Base-by-base conservation (phyloP, 2,888 invertebrate species). In the Lagria hirta region DNA sequence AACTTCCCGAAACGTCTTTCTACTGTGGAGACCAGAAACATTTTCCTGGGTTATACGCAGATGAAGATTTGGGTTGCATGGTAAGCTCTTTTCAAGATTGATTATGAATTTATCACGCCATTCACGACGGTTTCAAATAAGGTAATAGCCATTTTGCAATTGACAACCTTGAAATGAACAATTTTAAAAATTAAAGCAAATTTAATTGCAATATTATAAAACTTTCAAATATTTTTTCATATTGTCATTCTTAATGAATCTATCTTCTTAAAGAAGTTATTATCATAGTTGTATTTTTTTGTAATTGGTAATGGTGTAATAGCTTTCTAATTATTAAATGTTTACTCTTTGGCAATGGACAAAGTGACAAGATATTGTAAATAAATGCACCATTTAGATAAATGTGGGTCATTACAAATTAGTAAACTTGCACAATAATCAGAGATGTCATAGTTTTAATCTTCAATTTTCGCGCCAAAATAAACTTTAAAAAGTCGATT, bases 51-150 rank as follows among this genome's bases (percentile, higher is more conserved):
- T 73, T 92, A 6, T 92, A 92, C 56, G 91, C 88, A 0, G 92
- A 92, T 59, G 88, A 89, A 61, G 86, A 86, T 71, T 76, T 92
- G 20, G 91, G 90, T 11, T 92, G 92, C 71, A 91, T 92, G 91
- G 92, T 91, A 66, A 79, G 78, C n/a, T n/a, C n/a, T n/a, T n/a
- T n/a, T n/a, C n/a, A n/a, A n/a, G n/a, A n/a, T n/a, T 21, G 7
- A 24, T 26, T 43, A 43, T 29, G 38, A 43, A n/a, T n/a, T 11
- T 35, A 35, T 27, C 23, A 37, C 23, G 29, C 20, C 40, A 18
- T 45, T 46, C 46, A 41, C 41, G 30, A 30, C 26, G 28, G 26
- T 28, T 37, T 38, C 38, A 21, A 41, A 41, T 41, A 32, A 38
- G 23, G 36, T 37, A 43, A 43, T 37, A 29, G 36, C 15, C 27